Conservation (phyloP, 2,113 vertebrate genomes). For the Corapipo altera region DNA sequence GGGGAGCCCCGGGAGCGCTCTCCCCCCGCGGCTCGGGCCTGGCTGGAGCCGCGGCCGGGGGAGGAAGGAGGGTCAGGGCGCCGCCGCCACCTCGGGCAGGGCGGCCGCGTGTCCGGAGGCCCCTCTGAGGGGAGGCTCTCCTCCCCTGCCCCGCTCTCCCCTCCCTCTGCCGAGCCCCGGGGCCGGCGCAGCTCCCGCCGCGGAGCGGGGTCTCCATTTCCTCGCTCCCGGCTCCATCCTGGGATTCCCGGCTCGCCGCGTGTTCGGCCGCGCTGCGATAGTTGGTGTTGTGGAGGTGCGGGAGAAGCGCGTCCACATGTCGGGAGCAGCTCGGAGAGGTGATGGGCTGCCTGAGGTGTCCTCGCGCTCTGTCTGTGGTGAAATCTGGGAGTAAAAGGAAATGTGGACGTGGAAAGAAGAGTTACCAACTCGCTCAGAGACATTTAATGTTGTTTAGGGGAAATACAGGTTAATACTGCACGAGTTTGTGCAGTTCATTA, state of each 20-base stretch:
- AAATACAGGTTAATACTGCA: neutral
- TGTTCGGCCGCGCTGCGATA: neutral
- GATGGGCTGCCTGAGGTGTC: accelerated
- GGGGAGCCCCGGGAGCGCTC: neutral
- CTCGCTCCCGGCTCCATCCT: neutral
- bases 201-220: conserved; percentile 36
- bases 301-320: neutral
- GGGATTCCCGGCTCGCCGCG: neutral
- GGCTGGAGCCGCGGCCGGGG: neutral
- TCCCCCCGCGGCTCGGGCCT: neutral
- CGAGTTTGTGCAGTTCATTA: neutral
- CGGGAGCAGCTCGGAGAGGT: neutral
- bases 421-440: neutral
- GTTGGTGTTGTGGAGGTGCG: neutral
- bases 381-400: neutral
- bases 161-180: neutral
- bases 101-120: conserved; percentile 29
- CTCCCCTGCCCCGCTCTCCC: neutral
- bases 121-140: conserved; percentile 30
- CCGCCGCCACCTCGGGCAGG: neutral
- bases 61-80: conserved; percentile 23
- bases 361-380: neutral
- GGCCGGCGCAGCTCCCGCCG: neutral
- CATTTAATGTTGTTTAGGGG: neutral
- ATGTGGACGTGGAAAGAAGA: neutral